Conservation (phyloP, 1,140 invertebrate genomes). For the Tetramorium simillimum region DNA sequence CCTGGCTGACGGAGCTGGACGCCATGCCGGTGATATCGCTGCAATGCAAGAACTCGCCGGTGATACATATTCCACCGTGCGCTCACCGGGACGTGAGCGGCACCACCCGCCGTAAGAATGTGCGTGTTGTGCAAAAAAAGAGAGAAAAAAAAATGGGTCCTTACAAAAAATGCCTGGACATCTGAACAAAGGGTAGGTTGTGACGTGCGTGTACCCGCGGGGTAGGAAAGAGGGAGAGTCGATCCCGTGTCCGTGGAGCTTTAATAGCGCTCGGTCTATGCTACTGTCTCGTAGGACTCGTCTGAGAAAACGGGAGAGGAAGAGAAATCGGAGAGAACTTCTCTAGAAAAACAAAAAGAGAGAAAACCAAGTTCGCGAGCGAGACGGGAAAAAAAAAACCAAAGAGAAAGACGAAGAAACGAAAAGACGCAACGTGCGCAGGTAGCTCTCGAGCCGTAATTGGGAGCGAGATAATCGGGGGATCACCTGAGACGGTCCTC, state of each 20-base stretch:
- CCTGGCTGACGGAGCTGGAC: conserved; percentile 89
- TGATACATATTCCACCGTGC: neutral
- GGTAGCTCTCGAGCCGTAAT: conserved; percentile 28
- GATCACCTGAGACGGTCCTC: conserved; percentile 43
- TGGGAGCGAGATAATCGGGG: conserved; percentile 35
- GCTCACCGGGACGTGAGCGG: neutral
- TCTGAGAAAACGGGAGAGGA: conserved; percentile 68
- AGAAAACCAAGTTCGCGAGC: conserved; percentile 33
- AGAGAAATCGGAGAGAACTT: conserved; percentile 59
- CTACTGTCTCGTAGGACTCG: conserved; percentile 65
- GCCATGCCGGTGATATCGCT: conserved; percentile 86
- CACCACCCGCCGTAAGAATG: neutral
- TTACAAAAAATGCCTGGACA: conserved; percentile 82
- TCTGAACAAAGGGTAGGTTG: conserved; percentile 78
- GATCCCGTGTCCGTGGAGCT: conserved; percentile 27
- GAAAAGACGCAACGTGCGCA: conserved; percentile 23
- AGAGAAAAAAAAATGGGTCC: conserved; percentile 64
- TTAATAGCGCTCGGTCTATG: conserved; percentile 22
- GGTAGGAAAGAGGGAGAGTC: neutral
- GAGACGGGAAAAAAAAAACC: conserved; percentile 19
- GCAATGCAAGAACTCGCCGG: conserved; percentile 3
- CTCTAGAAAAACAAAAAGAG: conserved; percentile 41
- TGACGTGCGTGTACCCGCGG: conserved; percentile 70
- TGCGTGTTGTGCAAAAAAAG: conserved; percentile 51
- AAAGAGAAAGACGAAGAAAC: neutral